A percentile compares a stretch with the other conserved stretches of the same genome.
These are phyloP conservation scores for Hiodon alosoides DNA, from an alignment of 2,113 vertebrate genomes.

Conservation along the genomic window DNA sequence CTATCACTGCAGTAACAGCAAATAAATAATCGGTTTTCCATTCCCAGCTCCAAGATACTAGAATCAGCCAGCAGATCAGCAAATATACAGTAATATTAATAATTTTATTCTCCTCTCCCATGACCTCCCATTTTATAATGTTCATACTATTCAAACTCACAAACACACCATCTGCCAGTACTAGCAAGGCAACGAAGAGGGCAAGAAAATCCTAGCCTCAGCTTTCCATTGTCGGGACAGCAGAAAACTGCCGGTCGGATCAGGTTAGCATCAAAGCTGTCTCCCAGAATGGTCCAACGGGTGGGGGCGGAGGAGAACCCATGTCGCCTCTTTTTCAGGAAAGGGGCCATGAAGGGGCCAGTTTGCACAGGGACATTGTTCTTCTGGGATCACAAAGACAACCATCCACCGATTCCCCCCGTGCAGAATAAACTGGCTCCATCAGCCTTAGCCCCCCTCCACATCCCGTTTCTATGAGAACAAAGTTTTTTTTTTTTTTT, in stretches of 20 bases:
- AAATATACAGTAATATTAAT: too few species aligned
- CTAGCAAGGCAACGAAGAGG: background rate
- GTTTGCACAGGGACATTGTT: constrained; percentile 41
- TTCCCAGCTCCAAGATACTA: too few species aligned
- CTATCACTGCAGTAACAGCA: too few species aligned
- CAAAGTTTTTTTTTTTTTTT: too few species aligned
- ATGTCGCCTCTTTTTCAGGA: constrained; percentile 32
- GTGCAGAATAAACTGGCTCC: background rate
- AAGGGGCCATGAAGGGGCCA: constrained; percentile 14
- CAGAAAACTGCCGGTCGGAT: constrained; percentile 17
- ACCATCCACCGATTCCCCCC: constrained; percentile 11
- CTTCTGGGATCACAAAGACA: constrained; percentile 34
- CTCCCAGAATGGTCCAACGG: background rate
- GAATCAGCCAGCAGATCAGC: too few species aligned
- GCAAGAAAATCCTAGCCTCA: background rate
- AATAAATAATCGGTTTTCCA: too few species aligned
- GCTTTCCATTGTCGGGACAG: constrained; percentile 16
- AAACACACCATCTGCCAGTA: background rate
- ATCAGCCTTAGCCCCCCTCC: too few species aligned
- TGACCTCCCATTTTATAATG: too few species aligned
- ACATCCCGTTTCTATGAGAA: too few species aligned
- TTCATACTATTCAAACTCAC: background rate
- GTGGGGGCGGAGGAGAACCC: constrained; percentile 2
- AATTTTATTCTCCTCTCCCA: too few species aligned
- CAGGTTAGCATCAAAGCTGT: constrained; percentile 20